Evolutionary conservation across 2,113 vertebrate species (phyloP).

Genomic region (Lutjanus erythropterus): DNA sequence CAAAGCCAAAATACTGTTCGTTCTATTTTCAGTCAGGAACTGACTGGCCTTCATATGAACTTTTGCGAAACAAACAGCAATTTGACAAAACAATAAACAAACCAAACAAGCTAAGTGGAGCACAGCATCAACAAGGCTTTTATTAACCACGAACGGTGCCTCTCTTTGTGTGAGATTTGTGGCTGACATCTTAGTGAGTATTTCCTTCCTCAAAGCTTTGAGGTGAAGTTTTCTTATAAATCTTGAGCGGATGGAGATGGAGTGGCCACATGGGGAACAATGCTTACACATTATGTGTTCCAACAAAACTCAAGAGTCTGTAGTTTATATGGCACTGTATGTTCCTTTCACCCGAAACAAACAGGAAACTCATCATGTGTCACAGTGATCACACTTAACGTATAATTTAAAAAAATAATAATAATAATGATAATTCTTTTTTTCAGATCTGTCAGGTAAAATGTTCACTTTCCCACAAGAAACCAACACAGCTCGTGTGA

Average conservation of each 20-base stretch:
- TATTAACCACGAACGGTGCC: background rate
- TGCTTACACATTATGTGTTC: background rate
- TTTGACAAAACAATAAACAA: background rate
- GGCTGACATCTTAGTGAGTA: background rate
- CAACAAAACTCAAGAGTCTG: background rate
- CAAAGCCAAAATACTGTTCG: background rate
- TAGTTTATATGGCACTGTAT: background rate
- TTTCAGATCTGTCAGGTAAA: constrained; percentile 75
- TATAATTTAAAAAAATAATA: background rate
- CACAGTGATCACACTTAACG: background rate
- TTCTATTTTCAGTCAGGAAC: background rate
- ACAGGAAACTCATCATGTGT: background rate
- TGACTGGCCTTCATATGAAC: background rate
- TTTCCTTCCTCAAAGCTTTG: background rate
- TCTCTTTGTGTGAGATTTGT: background rate
- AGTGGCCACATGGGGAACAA: background rate
- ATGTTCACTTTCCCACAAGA: constrained; percentile 75
- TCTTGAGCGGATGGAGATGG: background rate
- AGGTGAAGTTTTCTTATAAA: background rate
- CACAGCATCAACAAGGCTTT: background rate
- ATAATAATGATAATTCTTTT: background rate
- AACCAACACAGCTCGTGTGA: constrained; percentile 52
- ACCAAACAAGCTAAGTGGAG: background rate
- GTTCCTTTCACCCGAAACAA: background rate
- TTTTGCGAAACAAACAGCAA: background rate